Base-by-base conservation (phyloP, 2,797 vertebrate genomes). In the Cephalopachus bancanus region DNA sequence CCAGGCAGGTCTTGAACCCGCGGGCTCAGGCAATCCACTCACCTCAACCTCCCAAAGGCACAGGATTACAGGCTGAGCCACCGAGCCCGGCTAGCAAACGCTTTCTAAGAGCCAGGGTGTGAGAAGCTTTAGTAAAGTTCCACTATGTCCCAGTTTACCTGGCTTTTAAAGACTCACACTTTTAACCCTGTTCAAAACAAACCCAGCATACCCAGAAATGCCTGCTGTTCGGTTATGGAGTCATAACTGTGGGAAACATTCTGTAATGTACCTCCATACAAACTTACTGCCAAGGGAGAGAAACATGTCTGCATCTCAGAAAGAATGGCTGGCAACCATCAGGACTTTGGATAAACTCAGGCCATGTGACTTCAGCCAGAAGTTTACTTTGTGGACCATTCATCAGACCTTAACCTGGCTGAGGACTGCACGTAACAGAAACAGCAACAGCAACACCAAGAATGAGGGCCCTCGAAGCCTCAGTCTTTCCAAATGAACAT, bases 401-500 rank as follows among this genome's bases (percentile, higher is more conserved):
- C 75, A 81, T 71, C 84, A 76, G 59, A 85, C 59, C 78, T 83
- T 64, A 96, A 75, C 83, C 74, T 80, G 60, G 91, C 88, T 60
- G 62, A 71, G 49, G 69, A 78, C 62, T 12, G 4, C 6, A 12
- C 1, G 1, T 30, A 51, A 83, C 0, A 22, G 83, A 67, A 94
- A 75, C 3, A 44, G 1, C 26, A 51, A 83, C 0, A 33, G 53
- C 11, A 53, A 81, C 30, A 74, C 44, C 44, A 57, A 55, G 62
- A 78, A 33, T 12, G 17, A 65, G 0, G 0, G 15, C 30, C 30
- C 71, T 87, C 37, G 72, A 69, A 87, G 65, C 76, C 80, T 84
- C 80, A 17, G 26, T 69, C 60, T 97, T 94, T 78, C 93, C 81
- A 89, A 89, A 85, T 93, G 83, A 91, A 90, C 83, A 88, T 93